Base-by-base conservation (phyloP, 2,113 vertebrate genomes). In the Oxyruncus cristatus region DNA sequence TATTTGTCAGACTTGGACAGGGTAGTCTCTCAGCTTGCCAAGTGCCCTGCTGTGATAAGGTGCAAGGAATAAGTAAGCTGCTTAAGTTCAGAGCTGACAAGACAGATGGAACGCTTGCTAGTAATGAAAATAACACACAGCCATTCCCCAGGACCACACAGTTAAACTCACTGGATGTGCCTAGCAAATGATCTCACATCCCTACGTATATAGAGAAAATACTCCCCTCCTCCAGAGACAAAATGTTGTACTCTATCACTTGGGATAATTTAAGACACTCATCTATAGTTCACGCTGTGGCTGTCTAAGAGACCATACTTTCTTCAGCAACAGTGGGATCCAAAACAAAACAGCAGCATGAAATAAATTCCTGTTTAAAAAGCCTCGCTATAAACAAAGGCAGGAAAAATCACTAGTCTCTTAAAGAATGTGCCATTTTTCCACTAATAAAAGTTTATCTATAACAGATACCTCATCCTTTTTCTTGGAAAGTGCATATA, bases 41-140 rank as follows among this genome's bases (percentile, higher is more conserved):
- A 96, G 85, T 94, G 94, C 88, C 93, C 88, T 70, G 82, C 82
- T 63, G 72, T 59, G 95, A 96, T 96, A 97, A 97, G 93, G 95
- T 89, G 75, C 70, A 95, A 88, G 81, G 50, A 96, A 58, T 85
- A 94, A 88, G 66, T 94, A 95, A 96, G 94, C 93, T 92, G 92
- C 94, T 96, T 95, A 94, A 89, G 59, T 88, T 94, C 92, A 86
- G 78, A 92, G 63, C 89, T 96, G 94, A 96, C 95, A 96, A 94
- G 93, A 94, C 46, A 93, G 93, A 93, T 62, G 71, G 85, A 92
- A 90, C 14, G 35, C 85, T 80, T 73, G 30, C 50, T 39, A 55
- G 88, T 90, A 95, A 88, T 80, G 71, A 93, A 94, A 96, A 94
- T 78, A 96, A 96, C 42, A 3, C 58, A 66, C 35, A 85, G 58